phyloP scores from a whole-genome alignment of 2,888 invertebrate species.

The Sphaerophoria rueppellii region DNA sequence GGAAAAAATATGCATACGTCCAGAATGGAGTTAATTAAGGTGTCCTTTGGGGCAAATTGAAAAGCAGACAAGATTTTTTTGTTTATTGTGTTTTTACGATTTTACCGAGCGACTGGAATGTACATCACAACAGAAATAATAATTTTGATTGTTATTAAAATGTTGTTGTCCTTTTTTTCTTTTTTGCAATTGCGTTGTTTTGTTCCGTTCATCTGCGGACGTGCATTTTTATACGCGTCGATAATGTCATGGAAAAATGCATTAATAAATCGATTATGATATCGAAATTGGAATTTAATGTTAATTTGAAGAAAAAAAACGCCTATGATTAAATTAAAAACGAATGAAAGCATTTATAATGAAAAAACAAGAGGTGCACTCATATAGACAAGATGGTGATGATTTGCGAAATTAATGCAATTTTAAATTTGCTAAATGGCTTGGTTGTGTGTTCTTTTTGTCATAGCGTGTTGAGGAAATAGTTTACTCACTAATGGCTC shows the following conservation, averaged over 20 bases:
- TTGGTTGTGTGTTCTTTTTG: too few relatives aligned
- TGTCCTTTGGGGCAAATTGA: slow-evolving; percentile 47
- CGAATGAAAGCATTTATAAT: neutral
- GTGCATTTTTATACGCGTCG: slow-evolving; percentile 30
- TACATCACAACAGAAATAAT: slow-evolving; percentile 61
- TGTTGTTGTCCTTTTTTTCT: slow-evolving; percentile 56
- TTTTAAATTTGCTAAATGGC: slow-evolving; percentile 15
- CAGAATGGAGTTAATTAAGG: slow-evolving; percentile 55
- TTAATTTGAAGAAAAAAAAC: slow-evolving; percentile 18
- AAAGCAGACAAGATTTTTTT: slow-evolving; percentile 34
- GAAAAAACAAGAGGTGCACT: slow-evolving; percentile 3
- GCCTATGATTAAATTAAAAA: slow-evolving; percentile 9
- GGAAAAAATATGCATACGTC: neutral
- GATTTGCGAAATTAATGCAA: slow-evolving; percentile 18
- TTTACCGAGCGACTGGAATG: slow-evolving; percentile 7
- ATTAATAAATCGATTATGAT: slow-evolving; percentile 65
- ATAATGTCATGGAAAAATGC: slow-evolving; percentile 37
- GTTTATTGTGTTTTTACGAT: neutral
- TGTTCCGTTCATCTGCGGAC: neutral
- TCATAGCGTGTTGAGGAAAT: too few relatives aligned
- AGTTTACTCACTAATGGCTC: too few relatives aligned
- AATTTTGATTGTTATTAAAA: slow-evolving; percentile 72
- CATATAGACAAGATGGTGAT: slow-evolving; percentile 20
- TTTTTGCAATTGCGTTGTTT: neutral
- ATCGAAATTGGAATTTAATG: slow-evolving; percentile 69